Evolutionary conservation across 1,140 invertebrate genomes (phyloP).

Genomic region (Eulimnadia texana): DNA sequence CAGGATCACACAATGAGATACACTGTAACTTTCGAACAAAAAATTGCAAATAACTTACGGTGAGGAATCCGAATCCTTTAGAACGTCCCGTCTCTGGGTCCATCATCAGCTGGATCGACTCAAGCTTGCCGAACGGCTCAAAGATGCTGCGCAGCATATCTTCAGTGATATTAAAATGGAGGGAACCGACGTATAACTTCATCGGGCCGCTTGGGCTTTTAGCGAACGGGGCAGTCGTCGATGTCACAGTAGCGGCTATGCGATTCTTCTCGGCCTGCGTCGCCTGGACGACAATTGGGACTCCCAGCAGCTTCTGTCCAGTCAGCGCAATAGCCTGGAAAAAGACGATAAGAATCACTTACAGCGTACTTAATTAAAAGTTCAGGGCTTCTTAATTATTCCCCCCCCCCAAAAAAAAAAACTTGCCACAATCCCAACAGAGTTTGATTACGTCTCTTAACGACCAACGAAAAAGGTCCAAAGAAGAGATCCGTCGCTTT

Average conservation of each 20-base stretch:
- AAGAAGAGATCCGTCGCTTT: too few species aligned
- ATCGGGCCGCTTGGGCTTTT: slow-evolving; percentile 55
- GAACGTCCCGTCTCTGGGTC: slow-evolving; percentile 89
- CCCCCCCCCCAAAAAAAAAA: too few species aligned
- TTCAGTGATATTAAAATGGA: slow-evolving; percentile 98
- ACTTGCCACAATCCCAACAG: too few species aligned
- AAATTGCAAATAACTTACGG: too few species aligned
- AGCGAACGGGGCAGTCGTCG: slow-evolving; percentile 25
- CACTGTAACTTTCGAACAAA: slow-evolving; percentile 31
- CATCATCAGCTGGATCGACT: slow-evolving; percentile 89
- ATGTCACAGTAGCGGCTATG: slow-evolving; percentile 40
- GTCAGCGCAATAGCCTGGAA: slow-evolving; percentile 90
- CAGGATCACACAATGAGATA: too few species aligned
- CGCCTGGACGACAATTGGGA: slow-evolving; percentile 95
- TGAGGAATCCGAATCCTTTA: slow-evolving; percentile 95
- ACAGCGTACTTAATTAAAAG: too few species aligned
- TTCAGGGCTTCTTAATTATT: too few species aligned
- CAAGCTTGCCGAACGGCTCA: slow-evolving; percentile 98
- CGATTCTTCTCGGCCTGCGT: slow-evolving; percentile 98
- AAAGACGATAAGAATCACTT: too few species aligned
- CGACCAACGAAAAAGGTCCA: too few species aligned
- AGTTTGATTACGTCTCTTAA: too few species aligned
- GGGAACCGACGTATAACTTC: slow-evolving; percentile 89
- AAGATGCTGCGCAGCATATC: slow-evolving; percentile 98
- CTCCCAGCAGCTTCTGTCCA: slow-evolving; percentile 85